These are phyloP conservation scores for Holothuria scabra DNA, from an alignment of 53 echinoderm and acorn worm species.

Conservation along the genomic window DNA sequence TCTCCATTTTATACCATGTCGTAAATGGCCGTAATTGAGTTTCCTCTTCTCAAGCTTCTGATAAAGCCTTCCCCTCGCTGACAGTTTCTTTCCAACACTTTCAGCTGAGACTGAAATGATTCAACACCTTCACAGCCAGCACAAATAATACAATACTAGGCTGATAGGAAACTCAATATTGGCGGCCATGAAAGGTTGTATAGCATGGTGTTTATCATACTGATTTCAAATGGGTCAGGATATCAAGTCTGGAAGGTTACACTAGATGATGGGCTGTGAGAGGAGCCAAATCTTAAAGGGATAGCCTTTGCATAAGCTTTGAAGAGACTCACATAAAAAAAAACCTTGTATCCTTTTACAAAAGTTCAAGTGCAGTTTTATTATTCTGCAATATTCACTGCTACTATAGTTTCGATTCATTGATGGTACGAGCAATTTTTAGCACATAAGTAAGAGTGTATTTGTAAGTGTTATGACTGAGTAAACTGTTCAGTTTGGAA, in stretches of 20 bases:
- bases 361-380: no score
- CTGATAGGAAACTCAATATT: conserved; percentile 34
- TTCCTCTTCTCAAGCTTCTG: conserved; percentile 27
- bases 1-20: background rate
- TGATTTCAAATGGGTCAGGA: conserved; percentile 34
- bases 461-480: no score
- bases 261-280: background rate
- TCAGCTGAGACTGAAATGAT: conserved; percentile 16
- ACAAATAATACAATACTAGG: conserved; percentile 30
- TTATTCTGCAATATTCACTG: no score
- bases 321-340: no score
- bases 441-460: no score
- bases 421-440: no score
- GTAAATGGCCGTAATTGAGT: conserved; percentile 36
- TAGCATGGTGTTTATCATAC: conserved; percentile 16
- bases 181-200: conserved; percentile 12
- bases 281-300: no score
- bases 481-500: no score
- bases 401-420: no score
- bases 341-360: no score
- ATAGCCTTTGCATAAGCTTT: no score
- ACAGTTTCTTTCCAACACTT: background rate
- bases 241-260: conserved; percentile 38
- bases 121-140: conserved; percentile 39
- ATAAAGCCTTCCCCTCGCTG: conserved; percentile 24